Conservation (phyloP, 2,888 invertebrate species). For the Selenia dentaria region DNA sequence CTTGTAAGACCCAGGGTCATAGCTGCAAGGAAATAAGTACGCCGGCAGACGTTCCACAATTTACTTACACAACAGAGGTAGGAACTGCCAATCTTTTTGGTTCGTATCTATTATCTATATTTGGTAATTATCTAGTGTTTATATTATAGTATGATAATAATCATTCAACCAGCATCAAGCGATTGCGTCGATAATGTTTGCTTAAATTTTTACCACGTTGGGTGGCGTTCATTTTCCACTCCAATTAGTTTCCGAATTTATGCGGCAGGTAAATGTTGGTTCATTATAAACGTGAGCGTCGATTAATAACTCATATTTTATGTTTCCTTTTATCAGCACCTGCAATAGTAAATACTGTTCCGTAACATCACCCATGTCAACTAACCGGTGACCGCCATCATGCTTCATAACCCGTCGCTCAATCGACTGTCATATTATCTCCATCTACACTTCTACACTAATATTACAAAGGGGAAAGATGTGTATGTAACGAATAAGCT, state of each 20-base stretch:
- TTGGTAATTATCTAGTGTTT: no score
- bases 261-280: slow-evolving; percentile 9
- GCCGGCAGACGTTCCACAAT: no score
- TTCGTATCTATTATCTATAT: no score
- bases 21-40: no score
- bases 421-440: slow-evolving; percentile 4
- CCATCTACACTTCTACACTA: no score
- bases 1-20: no score
- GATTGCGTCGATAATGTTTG: background rate
- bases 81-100: no score
- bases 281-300: slow-evolving; percentile 12
- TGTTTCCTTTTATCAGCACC: slow-evolving; percentile 9
- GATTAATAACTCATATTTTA: slow-evolving; percentile 17
- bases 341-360: slow-evolving; percentile 8
- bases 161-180: no score
- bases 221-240: slow-evolving; percentile 1
- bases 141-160: no score
- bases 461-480: no score
- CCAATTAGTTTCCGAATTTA: slow-evolving; percentile 13
- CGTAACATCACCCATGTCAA: background rate
- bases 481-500: no score
- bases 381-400: background rate
- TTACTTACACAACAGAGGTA: no score
- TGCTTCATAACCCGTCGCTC: slow-evolving; percentile 7
- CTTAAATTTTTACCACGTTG: background rate